phyloP scores from a whole-genome alignment of 1,140 invertebrate species.

The Anastatus disparis region DNA sequence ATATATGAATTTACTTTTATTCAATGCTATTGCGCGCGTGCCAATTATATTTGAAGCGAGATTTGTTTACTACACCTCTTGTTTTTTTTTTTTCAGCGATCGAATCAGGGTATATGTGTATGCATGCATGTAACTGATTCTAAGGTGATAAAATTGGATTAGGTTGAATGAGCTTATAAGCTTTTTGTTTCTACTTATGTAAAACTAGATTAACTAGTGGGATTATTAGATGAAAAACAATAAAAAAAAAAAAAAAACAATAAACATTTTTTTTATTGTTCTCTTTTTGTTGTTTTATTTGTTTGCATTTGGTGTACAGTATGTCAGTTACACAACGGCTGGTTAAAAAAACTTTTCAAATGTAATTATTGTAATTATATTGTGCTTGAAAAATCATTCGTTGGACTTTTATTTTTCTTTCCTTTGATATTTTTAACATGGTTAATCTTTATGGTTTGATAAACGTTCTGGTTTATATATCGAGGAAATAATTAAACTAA shows the following conservation, averaged over 20 bases:
- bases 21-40: too few relatives aligned
- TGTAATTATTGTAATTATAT: background rate
- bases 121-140: too few relatives aligned
- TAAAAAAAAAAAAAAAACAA: too few relatives aligned
- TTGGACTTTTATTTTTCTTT: background rate
- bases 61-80: too few relatives aligned
- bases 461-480: background rate
- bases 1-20: background rate
- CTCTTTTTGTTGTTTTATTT: background rate
- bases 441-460: background rate
- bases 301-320: background rate
- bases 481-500: background rate
- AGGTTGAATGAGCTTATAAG: background rate
- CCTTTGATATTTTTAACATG: too few relatives aligned
- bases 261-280: background rate
- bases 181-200: background rate
- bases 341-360: too few relatives aligned
- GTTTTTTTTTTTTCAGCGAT: conserved; percentile 26
- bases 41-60: too few relatives aligned
- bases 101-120: too few relatives aligned
- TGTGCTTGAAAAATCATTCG: background rate
- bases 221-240: background rate
- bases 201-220: conserved; percentile 4
- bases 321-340: too few relatives aligned
- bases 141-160: too few relatives aligned